A percentile compares a stretch with the other conserved stretches of the same genome.
phyloP scores from a whole-genome alignment of 2,888 invertebrate genomes.

The Calliphora vomitoria region DNA sequence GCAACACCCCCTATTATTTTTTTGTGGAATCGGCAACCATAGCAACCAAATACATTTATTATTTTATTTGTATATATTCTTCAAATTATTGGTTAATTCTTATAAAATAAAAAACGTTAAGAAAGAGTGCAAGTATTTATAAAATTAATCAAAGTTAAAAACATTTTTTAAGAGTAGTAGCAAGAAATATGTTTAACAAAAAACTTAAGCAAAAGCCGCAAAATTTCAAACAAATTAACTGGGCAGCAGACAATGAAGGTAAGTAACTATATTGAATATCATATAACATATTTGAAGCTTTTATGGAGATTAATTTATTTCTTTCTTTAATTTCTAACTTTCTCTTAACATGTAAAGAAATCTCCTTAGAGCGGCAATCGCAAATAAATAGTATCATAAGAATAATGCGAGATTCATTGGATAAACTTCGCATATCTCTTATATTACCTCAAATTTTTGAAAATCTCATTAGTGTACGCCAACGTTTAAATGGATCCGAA shows the following conservation, averaged over 20 bases:
- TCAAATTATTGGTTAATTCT: not conserved
- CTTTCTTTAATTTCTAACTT: no score
- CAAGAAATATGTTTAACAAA: not conserved
- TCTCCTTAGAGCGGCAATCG: constrained; percentile 75
- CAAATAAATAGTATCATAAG: constrained; percentile 76
- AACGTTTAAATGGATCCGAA: constrained; percentile 67
- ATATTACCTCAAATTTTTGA: constrained; percentile 76
- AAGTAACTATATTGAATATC: not conserved
- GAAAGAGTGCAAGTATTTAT: not conserved
- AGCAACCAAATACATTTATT: constrained; percentile 46
- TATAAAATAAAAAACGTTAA: not conserved
- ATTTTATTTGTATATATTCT: constrained; percentile 6
- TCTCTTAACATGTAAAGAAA: constrained; percentile 10
- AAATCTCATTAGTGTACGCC: constrained; percentile 69
- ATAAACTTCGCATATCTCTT: constrained; percentile 76
- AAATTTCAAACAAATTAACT: not conserved
- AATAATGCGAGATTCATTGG: constrained; percentile 75
- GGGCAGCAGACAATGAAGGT: not conserved
- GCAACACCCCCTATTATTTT: no score
- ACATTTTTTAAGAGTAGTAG: not conserved
- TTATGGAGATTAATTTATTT: no score
- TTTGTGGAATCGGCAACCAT: constrained; percentile 30
- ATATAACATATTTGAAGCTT: not conserved
- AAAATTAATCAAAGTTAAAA: not conserved
- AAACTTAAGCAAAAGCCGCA: not conserved